Percentiles rank a stretch among this genome's conserved stretches.
Conservation (phyloP, 2,888 invertebrate species). For the Spodoptera littoralis region DNA sequence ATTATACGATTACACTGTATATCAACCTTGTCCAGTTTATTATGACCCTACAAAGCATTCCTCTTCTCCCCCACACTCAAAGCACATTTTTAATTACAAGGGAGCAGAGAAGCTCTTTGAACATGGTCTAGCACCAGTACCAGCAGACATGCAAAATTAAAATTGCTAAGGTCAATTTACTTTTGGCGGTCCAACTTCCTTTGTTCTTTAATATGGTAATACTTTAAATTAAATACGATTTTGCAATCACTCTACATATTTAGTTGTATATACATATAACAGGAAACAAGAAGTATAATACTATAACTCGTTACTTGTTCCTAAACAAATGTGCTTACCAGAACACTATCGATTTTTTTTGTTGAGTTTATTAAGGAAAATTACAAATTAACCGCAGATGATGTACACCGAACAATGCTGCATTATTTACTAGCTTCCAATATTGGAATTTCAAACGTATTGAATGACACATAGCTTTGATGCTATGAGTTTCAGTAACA, state of each 20-base stretch:
- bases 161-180: constrained; percentile 78
- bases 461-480: constrained; percentile 59
- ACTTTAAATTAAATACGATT: constrained; percentile 21
- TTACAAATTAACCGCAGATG: constrained; percentile 49
- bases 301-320: constrained; percentile 20
- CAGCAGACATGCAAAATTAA: constrained; percentile 76
- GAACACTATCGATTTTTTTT: constrained; percentile 38
- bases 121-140: constrained; percentile 68
- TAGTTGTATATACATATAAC: constrained; percentile 19
- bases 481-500: constrained; percentile 57
- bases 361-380: constrained; percentile 59
- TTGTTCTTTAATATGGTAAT: constrained; percentile 53
- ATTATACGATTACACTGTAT: constrained; percentile 80
- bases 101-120: constrained; percentile 62
- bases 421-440: constrained; percentile 53
- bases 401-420: constrained; percentile 32
- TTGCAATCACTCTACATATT: constrained; percentile 12
- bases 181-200: constrained; percentile 62
- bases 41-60: constrained; percentile 66
- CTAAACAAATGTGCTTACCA: constrained; percentile 28
- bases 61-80: constrained; percentile 47
- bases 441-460: constrained; percentile 49
- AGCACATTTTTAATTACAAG: constrained; percentile 50
- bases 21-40: constrained; percentile 72
- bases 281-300: constrained; percentile 23